These are phyloP conservation scores for Lithophane leautieri DNA, from an alignment of 2,888 invertebrate genomes.

Conservation along the genomic window DNA sequence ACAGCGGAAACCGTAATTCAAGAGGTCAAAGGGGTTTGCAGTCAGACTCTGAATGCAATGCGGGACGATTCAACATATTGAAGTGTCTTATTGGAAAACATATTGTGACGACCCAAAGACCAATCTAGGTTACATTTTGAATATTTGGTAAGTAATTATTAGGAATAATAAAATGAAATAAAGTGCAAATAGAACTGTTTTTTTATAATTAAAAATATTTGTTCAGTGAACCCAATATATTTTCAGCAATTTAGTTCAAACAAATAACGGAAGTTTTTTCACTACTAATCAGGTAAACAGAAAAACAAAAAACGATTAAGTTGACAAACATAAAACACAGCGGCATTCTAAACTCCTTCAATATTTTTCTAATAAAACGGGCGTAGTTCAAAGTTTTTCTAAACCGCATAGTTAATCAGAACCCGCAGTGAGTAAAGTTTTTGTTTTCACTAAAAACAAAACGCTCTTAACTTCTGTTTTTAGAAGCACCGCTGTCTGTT, in stretches of 20 bases:
- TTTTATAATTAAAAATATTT: conserved; percentile 4
- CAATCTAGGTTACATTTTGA: neutral
- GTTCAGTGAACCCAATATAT: conserved; percentile 19
- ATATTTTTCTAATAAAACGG: conserved; percentile 64
- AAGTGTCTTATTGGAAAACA: conserved; percentile 37
- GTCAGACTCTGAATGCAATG: conserved; percentile 51
- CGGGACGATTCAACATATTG: conserved; percentile 35
- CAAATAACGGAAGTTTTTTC: conserved; percentile 42
- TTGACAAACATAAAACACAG: conserved; percentile 54
- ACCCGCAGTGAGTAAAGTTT: conserved; percentile 70
- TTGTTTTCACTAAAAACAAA: conserved; percentile 86
- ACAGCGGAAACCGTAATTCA: conserved; percentile 50
- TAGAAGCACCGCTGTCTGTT: conserved; percentile 76
- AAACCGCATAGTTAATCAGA: conserved; percentile 63
- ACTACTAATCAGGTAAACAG: conserved; percentile 11
- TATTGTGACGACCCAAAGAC: neutral
- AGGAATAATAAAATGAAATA: neutral
- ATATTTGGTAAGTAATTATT: neutral
- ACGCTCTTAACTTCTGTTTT: conserved; percentile 88
- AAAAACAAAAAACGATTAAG: conserved; percentile 38
- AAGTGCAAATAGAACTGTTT: neutral
- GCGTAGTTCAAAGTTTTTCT: conserved; percentile 60
- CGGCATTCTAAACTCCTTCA: conserved; percentile 42
- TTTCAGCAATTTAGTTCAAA: conserved; percentile 4
- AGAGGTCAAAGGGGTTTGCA: conserved; percentile 44